phyloP scores from a whole-genome alignment of 1,140 invertebrate genomes.

The Nasonia vitripennis region DNA sequence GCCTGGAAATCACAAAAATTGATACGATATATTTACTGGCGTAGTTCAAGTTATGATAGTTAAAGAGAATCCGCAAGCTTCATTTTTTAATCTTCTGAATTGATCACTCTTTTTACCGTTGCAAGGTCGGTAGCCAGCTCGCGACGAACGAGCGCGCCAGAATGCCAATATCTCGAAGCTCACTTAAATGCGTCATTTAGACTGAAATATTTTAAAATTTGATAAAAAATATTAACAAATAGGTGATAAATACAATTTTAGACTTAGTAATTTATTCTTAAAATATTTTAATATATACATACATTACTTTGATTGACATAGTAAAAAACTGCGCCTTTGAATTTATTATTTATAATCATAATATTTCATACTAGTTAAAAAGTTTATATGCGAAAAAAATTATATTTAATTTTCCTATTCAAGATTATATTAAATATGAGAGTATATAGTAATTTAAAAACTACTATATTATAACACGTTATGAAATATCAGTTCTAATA shows the following conservation, averaged over 20 bases:
- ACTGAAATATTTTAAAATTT: too few relatives aligned
- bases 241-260: neutral
- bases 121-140: too few relatives aligned
- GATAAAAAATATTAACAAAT: too few relatives aligned
- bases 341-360: neutral
- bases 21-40: too few relatives aligned
- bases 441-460: neutral
- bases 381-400: neutral
- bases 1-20: too few relatives aligned
- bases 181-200: too few relatives aligned
- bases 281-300: slow-evolving; percentile 6
- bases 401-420: neutral
- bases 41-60: too few relatives aligned
- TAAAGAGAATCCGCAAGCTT: too few relatives aligned
- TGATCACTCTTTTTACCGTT: too few relatives aligned
- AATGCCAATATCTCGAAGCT: too few relatives aligned
- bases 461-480: neutral
- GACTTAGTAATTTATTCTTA: neutral
- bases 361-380: neutral
- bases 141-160: too few relatives aligned
- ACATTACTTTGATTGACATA: neutral
- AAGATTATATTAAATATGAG: neutral
- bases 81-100: too few relatives aligned
- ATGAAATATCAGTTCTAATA: neutral
- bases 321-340: neutral